These are phyloP conservation scores for Bombus consobrinus DNA, from an alignment of 1,140 invertebrate species.

Conservation along the genomic window DNA sequence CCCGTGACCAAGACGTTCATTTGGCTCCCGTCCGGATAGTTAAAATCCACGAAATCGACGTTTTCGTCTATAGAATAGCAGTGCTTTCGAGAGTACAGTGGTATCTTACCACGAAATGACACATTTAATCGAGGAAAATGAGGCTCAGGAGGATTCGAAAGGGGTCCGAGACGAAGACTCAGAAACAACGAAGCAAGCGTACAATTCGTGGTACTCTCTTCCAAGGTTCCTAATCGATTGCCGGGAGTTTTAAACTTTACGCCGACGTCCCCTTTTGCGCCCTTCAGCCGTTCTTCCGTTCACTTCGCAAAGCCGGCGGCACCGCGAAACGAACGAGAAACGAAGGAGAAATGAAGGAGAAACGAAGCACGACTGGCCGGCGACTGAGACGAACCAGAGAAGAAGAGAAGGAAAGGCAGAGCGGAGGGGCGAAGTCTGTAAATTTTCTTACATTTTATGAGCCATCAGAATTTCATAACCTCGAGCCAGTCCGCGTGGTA, in stretches of 20 bases:
- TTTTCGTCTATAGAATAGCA: background rate
- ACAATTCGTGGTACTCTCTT: constrained; percentile 68
- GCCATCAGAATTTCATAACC: constrained; percentile 84
- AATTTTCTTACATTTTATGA: constrained; percentile 84
- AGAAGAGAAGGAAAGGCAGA: constrained; percentile 41
- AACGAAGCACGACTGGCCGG: constrained; percentile 41
- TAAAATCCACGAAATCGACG: constrained; percentile 6
- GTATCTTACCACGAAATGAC: background rate
- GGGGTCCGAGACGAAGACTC: background rate
- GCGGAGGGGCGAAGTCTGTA: constrained; percentile 79
- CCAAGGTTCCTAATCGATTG: constrained; percentile 81
- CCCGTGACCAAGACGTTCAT: background rate
- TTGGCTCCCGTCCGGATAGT: background rate
- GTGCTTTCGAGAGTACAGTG: background rate
- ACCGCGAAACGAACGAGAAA: constrained; percentile 46
- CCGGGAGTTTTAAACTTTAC: constrained; percentile 81
- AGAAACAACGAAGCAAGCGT: constrained; percentile 38
- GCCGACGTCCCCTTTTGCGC: constrained; percentile 59
- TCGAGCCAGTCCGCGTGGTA: constrained; percentile 83
- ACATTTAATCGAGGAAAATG: constrained; percentile 2
- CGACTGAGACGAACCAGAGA: constrained; percentile 5
- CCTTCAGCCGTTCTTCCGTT: constrained; percentile 67
- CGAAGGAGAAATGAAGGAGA: constrained; percentile 52
- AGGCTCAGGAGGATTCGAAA: background rate
- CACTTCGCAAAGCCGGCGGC: constrained; percentile 54